phyloP scores from a whole-genome alignment of 2,113 vertebrate genomes.

The Petromus typicus region DNA sequence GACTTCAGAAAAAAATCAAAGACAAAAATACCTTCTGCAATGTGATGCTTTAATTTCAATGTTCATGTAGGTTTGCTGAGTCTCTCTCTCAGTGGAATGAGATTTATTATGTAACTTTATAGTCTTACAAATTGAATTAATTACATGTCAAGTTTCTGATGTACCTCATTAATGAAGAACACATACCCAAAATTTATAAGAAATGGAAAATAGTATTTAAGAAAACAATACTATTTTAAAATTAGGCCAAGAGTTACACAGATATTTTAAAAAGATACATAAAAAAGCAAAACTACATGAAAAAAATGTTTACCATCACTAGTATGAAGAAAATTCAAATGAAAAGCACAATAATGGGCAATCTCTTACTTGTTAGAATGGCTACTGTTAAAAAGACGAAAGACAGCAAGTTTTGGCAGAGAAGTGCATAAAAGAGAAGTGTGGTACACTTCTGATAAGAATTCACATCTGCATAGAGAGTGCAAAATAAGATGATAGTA shows the following conservation, averaged over 20 bases:
- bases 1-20: neutral
- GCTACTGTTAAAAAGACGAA: neutral
- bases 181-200: neutral
- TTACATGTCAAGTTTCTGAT: neutral
- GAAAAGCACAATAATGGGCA: neutral
- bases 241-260: neutral
- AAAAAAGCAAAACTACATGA: neutral
- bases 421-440: neutral
- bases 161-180: neutral
- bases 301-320: neutral
- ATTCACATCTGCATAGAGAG: neutral
- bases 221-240: neutral
- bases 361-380: neutral
- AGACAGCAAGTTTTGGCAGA: neutral
- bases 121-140: neutral
- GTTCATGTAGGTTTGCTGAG: neutral
- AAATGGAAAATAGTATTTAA: neutral
- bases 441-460: neutral
- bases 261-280: neutral
- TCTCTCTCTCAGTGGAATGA: neutral
- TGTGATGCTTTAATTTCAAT: neutral
- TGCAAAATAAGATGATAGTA: neutral
- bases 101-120: conserved; percentile 14
- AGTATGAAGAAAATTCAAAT: neutral
- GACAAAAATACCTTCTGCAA: neutral